These are phyloP conservation scores for Choreutis nemorana DNA, from an alignment of 2,888 invertebrate species.

Conservation along the genomic window DNA sequence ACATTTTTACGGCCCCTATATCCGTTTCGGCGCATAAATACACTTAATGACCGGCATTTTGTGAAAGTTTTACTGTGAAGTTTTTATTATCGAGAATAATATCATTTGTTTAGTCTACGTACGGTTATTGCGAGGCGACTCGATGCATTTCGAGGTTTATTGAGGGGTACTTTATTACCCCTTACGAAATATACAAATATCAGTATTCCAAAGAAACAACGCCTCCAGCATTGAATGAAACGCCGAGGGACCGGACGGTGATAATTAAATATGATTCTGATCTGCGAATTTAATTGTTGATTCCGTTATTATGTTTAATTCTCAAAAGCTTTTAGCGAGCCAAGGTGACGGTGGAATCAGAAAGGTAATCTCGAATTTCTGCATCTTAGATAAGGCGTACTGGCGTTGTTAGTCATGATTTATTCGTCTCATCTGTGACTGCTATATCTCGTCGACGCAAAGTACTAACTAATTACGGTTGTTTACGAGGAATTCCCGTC, in stretches of 20 bases:
- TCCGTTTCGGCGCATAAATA: slow-evolving; percentile 63
- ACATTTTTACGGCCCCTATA: slow-evolving; percentile 59
- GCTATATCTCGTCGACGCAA: slow-evolving; percentile 1
- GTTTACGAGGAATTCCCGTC: slow-evolving; percentile 26
- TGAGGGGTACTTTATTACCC: slow-evolving; percentile 56
- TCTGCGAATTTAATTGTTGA: slow-evolving; percentile 43
- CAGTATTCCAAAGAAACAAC: slow-evolving; percentile 39
- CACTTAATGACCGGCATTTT: slow-evolving; percentile 63
- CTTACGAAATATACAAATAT: no score
- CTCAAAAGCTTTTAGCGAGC: slow-evolving; percentile 27
- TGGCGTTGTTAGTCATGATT: slow-evolving; percentile 10
- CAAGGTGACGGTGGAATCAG: slow-evolving; percentile 28
- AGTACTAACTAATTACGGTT: slow-evolving; percentile 13
- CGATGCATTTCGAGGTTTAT: slow-evolving; percentile 58
- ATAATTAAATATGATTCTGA: slow-evolving; percentile 54
- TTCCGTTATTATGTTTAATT: slow-evolving; percentile 32
- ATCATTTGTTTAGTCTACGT: slow-evolving; percentile 65
- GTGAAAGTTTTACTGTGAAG: slow-evolving; percentile 63
- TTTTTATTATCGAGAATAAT: slow-evolving; percentile 63
- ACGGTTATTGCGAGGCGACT: slow-evolving; percentile 52
- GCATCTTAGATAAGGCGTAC: slow-evolving; percentile 20
- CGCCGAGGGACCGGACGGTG: slow-evolving; percentile 32
- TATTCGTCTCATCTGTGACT: slow-evolving; percentile 6
- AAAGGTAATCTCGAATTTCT: slow-evolving; percentile 32
- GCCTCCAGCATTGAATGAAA: slow-evolving; percentile 30